phyloP scores from a whole-genome alignment of 2,888 invertebrate genomes.

The Syrista parreyssii region DNA sequence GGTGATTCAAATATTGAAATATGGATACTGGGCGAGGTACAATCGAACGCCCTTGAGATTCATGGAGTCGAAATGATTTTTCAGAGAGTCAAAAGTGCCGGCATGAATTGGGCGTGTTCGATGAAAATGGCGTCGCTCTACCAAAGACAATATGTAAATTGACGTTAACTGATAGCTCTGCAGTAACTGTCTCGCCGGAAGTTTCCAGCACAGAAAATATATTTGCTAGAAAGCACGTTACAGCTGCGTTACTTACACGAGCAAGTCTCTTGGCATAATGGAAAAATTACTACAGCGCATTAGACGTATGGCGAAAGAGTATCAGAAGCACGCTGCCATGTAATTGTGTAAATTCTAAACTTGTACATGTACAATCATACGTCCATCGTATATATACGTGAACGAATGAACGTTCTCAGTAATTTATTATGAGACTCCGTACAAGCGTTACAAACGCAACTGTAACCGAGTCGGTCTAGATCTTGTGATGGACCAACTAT shows the following conservation, averaged over 20 bases:
- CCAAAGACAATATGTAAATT: not conserved
- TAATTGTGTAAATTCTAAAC: not conserved
- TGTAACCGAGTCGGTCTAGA: conserved; percentile 34
- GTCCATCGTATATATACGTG: not conserved
- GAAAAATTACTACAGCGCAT: not conserved
- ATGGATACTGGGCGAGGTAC: not conserved
- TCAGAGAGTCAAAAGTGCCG: not conserved
- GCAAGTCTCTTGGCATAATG: not conserved
- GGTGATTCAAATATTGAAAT: not conserved
- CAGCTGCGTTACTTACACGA: not conserved
- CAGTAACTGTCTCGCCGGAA: not conserved
- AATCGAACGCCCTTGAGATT: not conserved
- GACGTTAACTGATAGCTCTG: not conserved
- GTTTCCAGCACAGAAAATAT: not conserved
- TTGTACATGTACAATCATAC: not conserved
- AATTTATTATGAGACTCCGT: not conserved
- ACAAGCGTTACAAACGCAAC: not conserved
- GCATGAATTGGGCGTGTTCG: not conserved
- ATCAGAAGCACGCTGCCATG: not conserved
- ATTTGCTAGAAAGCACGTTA: not conserved
- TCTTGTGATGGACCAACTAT: conserved; percentile 59
- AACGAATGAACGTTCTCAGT: not conserved
- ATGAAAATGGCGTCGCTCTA: not conserved
- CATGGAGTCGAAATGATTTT: not conserved
- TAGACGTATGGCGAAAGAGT: not conserved